Evolutionary conservation across 2,888 invertebrate species (phyloP).

Genomic region (Epirrhoe alternata): DNA sequence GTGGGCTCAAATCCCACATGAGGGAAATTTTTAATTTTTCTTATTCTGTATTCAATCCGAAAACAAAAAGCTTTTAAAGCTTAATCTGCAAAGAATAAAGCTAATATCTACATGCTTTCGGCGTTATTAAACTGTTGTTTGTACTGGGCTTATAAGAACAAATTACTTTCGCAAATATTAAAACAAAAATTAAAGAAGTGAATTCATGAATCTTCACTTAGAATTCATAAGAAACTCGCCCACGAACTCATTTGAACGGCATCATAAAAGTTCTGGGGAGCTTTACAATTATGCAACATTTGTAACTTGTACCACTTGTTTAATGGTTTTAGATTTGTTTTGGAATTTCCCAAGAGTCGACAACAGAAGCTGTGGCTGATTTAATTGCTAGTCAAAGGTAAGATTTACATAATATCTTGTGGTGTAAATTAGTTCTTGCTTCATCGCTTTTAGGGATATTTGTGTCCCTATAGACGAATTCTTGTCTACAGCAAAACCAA

Average conservation of each 20-base stretch:
- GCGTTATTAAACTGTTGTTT: neutral
- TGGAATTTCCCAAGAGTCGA: conserved; percentile 38
- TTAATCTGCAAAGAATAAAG: neutral
- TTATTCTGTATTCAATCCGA: too few relatives aligned
- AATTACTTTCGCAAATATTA: neutral
- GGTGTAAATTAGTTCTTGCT: conserved; percentile 14
- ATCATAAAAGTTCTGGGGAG: conserved; percentile 32
- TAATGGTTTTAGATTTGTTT: conserved; percentile 43
- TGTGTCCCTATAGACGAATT: neutral
- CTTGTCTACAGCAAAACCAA: neutral
- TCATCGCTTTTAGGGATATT: neutral
- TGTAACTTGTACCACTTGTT: conserved; percentile 41
- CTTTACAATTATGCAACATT: conserved; percentile 43
- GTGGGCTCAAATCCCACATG: too few relatives aligned
- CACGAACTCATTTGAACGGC: conserved; percentile 21
- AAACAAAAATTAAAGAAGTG: conserved; percentile 2
- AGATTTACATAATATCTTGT: conserved; percentile 36
- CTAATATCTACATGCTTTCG: neutral
- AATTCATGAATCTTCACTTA: conserved; percentile 16
- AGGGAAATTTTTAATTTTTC: too few relatives aligned
- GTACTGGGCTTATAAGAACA: neutral
- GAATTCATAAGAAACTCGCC: conserved; percentile 20
- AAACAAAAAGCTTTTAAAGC: neutral
- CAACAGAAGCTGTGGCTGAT: conserved; percentile 30
- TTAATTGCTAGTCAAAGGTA: conserved; percentile 27